Evolutionary conservation across 2,113 vertebrate species (phyloP).

Genomic region (Chitala chitala): DNA sequence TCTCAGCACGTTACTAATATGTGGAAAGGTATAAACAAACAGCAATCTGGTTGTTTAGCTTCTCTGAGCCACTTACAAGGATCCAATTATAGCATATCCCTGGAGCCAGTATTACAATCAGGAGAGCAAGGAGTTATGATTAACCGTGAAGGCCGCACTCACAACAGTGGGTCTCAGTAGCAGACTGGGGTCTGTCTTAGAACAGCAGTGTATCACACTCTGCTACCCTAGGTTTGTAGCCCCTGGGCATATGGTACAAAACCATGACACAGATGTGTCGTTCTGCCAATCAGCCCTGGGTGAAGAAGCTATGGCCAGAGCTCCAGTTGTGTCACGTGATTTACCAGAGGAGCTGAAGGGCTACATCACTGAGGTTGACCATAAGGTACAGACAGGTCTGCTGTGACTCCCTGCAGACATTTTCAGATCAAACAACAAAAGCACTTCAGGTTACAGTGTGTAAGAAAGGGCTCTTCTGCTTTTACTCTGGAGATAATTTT

Average conservation of each 20-base stretch:
- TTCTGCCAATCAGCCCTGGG: neutral
- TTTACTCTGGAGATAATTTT: too few relatives aligned
- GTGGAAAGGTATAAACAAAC: conserved; percentile 45
- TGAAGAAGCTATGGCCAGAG: neutral
- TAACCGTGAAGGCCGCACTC: conserved; percentile 25
- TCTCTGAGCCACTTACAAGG: conserved; percentile 41
- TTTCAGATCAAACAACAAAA: neutral
- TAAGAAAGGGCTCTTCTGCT: neutral
- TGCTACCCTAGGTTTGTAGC: neutral
- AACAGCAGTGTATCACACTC: neutral
- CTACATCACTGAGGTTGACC: neutral
- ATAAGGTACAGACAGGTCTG: neutral
- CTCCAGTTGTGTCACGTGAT: too few relatives aligned
- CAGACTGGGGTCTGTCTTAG: conserved; percentile 28
- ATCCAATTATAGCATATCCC: conserved; percentile 45
- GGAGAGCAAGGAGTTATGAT: conserved; percentile 22
- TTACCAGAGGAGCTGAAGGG: neutral
- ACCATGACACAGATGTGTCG: neutral
- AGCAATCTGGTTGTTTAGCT: conserved; percentile 46
- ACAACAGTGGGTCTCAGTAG: conserved; percentile 21
- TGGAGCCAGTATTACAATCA: conserved; percentile 38
- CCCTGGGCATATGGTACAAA: neutral
- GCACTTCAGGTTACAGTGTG: neutral
- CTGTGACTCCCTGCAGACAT: neutral
- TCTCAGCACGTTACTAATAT: conserved; percentile 44